Percentiles rank a stretch among this genome's conserved stretches.
Evolutionary conservation across 2,113 vertebrate genomes (phyloP).

Genomic region (Entelurus aequoreus): DNA sequence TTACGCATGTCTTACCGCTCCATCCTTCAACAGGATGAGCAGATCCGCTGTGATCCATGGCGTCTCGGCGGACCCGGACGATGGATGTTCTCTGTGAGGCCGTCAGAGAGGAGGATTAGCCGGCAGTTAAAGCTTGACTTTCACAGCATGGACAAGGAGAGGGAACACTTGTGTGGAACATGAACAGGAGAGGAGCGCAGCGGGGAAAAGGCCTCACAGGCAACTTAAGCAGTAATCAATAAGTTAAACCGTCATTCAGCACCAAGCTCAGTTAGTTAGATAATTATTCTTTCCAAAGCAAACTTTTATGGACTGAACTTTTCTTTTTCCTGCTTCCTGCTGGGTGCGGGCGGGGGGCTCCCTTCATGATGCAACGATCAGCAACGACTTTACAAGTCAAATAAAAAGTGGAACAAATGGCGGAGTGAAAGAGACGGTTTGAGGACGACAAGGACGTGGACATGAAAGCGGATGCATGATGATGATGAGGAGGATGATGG

Average conservation of each 20-base stretch:
- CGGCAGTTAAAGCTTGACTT: slow-evolving; percentile 24
- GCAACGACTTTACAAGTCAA: slow-evolving; percentile 1
- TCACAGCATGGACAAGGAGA: slow-evolving; percentile 30
- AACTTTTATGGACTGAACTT: slow-evolving; percentile 5
- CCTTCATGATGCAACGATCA: background rate
- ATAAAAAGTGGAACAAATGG: slow-evolving; percentile 4
- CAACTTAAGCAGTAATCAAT: no score
- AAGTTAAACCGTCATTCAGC: no score
- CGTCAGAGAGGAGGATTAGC: slow-evolving; percentile 17
- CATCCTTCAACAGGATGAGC: background rate
- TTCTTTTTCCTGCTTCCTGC: background rate
- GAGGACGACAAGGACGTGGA: no score
- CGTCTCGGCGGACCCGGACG: slow-evolving; percentile 5
- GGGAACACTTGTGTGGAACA: slow-evolving; percentile 24
- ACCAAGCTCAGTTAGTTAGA: no score
- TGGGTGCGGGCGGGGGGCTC: background rate
- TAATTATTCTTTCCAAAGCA: background rate
- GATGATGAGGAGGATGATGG: no score
- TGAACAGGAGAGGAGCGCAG: no score
- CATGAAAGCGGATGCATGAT: no score
- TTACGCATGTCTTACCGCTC: slow-evolving; percentile 15
- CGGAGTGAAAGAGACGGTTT: background rate
- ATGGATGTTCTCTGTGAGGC: slow-evolving; percentile 30
- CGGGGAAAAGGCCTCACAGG: no score
- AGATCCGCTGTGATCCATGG: slow-evolving; percentile 18